A percentile compares a stretch with the other conserved stretches of the same genome.
Conservation (phyloP, 2,113 vertebrate genomes). For the Theropithecus gelada region DNA sequence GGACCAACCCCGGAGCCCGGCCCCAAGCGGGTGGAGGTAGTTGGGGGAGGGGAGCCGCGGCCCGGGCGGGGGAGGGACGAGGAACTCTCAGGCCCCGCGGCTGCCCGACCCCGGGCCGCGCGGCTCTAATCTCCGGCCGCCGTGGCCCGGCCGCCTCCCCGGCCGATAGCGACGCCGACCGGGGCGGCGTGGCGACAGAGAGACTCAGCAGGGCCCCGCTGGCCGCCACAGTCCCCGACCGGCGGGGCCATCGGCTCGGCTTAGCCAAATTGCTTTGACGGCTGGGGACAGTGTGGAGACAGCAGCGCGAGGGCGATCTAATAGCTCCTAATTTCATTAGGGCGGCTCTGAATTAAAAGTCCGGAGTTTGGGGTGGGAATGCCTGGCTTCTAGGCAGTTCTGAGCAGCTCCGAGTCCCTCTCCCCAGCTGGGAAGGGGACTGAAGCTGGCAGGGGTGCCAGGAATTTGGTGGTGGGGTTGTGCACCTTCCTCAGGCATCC, state of each 20-base stretch:
- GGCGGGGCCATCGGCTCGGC: slow-evolving; percentile 78
- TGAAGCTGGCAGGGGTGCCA: background rate
- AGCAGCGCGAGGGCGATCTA: slow-evolving; percentile 86
- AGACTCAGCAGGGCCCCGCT: slow-evolving; percentile 82
- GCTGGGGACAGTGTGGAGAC: slow-evolving; percentile 82
- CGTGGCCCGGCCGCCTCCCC: slow-evolving; percentile 15
- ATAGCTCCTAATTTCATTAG: slow-evolving; percentile 90
- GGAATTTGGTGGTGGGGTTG: too few species aligned
- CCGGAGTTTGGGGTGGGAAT: slow-evolving; percentile 36
- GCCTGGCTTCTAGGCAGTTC: background rate
- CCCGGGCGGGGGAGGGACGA: too few species aligned
- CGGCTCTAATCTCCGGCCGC: slow-evolving; percentile 74
- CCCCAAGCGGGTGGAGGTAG: background rate
- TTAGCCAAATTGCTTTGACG: slow-evolving; percentile 93
- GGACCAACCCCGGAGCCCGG: background rate
- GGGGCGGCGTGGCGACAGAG: slow-evolving; percentile 83
- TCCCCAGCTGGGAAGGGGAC: background rate
- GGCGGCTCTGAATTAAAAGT: slow-evolving; percentile 81
- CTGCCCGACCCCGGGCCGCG: background rate
- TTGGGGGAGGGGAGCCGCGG: background rate
- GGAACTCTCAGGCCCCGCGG: rapidly evolving
- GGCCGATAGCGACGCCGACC: slow-evolving; percentile 47
- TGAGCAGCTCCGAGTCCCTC: background rate
- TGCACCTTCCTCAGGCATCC: background rate
- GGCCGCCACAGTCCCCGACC: slow-evolving; percentile 76